Evolutionary conservation across 2,113 vertebrate species (phyloP).

Genomic region (Tretioscincus oriximinensis): DNA sequence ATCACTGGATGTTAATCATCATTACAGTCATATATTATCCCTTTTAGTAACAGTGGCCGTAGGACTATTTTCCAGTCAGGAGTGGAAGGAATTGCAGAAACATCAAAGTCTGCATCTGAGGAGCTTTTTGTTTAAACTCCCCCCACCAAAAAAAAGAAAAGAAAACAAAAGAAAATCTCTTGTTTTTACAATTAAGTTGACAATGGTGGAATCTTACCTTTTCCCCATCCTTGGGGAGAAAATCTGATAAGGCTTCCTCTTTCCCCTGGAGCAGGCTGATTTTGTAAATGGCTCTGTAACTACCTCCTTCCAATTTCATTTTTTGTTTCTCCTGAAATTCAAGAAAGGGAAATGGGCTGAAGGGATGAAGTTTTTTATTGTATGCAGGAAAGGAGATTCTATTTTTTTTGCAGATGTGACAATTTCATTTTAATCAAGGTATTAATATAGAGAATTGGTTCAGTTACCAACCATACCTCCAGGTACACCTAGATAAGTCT

Average conservation of each 20-base stretch:
- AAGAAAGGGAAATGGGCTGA: slow-evolving; percentile 36
- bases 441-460: slow-evolving; percentile 67
- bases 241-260: slow-evolving; percentile 1
- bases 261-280: background rate
- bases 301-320: slow-evolving; percentile 27
- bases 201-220: slow-evolving; percentile 21
- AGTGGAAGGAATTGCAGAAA: background rate
- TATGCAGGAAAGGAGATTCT: slow-evolving; percentile 56
- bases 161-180: background rate
- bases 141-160: no score
- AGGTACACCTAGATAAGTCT: no score
- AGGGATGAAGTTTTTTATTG: slow-evolving; percentile 46
- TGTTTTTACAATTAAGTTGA: background rate
- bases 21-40: background rate
- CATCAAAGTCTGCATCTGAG: background rate
- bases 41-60: no score
- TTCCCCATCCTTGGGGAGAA: slow-evolving; percentile 9
- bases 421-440: slow-evolving; percentile 48
- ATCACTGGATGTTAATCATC: background rate
- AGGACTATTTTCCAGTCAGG: no score
- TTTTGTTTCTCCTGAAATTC: slow-evolving; percentile 38
- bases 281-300: slow-evolving; percentile 38
- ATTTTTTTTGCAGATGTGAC: slow-evolving; percentile 41
- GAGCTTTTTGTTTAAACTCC: no score
- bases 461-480: slow-evolving; percentile 32